Evolutionary conservation across 92 coral and sea anemone genomes (phyloP).

Genomic region (Phenganax subtilis): DNA sequence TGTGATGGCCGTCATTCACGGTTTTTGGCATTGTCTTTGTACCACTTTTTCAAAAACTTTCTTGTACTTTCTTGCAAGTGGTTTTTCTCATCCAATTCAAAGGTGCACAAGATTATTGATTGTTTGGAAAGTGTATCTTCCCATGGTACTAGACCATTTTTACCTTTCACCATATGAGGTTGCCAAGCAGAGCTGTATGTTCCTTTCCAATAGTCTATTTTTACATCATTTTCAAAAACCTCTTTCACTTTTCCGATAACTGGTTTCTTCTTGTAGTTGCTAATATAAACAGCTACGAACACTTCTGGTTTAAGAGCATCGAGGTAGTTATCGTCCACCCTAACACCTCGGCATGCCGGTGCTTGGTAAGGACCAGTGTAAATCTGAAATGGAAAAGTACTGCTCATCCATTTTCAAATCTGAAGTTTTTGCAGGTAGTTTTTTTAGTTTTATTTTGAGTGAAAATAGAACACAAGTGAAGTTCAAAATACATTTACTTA

Average conservation of each 20-base stretch:
- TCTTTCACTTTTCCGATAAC: conserved; percentile 11
- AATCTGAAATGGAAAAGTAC: not conserved
- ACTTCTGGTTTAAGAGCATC: not conserved
- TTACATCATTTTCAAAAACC: not conserved
- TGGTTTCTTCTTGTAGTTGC: conserved; percentile 8
- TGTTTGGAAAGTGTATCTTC: not conserved
- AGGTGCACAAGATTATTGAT: not conserved
- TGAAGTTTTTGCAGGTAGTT: no score
- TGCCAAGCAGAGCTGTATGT: not conserved
- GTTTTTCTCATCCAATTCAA: conserved; percentile 7
- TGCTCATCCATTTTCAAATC: no score
- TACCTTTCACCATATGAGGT: conserved; percentile 1
- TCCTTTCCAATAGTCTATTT: conserved; percentile 5
- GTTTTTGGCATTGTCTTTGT: not conserved
- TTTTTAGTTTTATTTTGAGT: no score
- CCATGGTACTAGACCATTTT: not conserved
- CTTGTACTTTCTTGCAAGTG: not conserved
- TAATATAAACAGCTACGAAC: conserved; percentile 6
- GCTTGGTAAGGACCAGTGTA: conserved; percentile 15
- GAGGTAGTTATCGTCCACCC: not conserved
- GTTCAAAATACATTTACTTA: no score
- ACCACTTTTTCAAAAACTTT: conserved; percentile 7
- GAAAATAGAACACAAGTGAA: no score
- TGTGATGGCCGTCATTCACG: no score
- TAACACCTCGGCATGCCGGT: not conserved